Percentiles rank a stretch among this genome's conserved stretches.
Conservation (phyloP, 2,797 vertebrate genomes). For the Gymnopithys bicolor region DNA sequence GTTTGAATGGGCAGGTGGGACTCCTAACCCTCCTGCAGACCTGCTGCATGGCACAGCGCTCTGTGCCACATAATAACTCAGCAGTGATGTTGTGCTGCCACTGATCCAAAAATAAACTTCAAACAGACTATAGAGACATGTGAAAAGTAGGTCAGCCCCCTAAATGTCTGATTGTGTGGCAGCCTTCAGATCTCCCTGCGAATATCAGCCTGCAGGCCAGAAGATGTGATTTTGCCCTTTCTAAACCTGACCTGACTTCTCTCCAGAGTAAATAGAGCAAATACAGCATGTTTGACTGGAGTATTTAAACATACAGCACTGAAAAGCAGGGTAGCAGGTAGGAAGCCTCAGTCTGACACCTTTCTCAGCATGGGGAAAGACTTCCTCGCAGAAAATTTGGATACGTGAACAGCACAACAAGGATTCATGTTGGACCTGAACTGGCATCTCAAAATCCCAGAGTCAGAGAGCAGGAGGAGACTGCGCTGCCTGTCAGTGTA, state of each 20-base stretch:
- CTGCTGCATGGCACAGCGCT: neutral
- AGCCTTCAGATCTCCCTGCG: slow-evolving; percentile 28
- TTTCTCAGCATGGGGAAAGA: neutral
- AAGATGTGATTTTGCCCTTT: slow-evolving; percentile 44
- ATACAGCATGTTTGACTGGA: neutral
- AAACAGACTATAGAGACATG: neutral
- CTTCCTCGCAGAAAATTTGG: neutral
- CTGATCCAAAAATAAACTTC: slow-evolving; percentile 44
- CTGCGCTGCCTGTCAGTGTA: fast-evolving
- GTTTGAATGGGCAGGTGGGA: slow-evolving; percentile 8
- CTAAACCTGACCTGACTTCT: slow-evolving; percentile 28
- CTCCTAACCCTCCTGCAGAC: neutral
- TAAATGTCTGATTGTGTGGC: neutral
- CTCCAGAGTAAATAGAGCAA: slow-evolving; percentile 18
- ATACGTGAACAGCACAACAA: neutral
- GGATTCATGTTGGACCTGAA: neutral
- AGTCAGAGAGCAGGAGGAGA: neutral
- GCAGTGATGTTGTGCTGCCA: neutral
- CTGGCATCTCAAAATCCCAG: neutral
- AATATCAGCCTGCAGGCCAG: slow-evolving; percentile 37
- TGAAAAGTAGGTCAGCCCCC: slow-evolving; percentile 56
- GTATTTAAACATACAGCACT: neutral
- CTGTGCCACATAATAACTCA: neutral
- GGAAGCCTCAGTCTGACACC: neutral
- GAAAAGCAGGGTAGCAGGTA: slow-evolving; percentile 11